Base-by-base conservation (phyloP, 2,888 invertebrate genomes). In the Bimastos eiseni region DNA sequence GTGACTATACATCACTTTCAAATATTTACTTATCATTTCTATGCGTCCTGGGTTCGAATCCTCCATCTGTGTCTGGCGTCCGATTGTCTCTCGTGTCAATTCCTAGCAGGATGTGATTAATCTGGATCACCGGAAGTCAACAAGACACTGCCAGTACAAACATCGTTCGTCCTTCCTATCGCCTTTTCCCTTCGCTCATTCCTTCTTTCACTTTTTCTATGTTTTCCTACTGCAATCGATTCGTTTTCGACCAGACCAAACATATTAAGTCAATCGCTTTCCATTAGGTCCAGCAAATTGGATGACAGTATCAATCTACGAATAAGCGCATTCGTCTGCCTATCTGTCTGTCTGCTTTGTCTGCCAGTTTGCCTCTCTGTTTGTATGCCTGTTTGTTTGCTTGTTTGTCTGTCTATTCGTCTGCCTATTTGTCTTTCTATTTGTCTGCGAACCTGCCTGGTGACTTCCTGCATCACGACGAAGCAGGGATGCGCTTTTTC, bases 281-380 rank as follows among this genome's bases (percentile, higher is more conserved):
- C 70, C 70, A 70, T 70, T 70, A 70, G 70, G 49, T 0, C 70
- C 0, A n/a, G 11, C 30, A 70, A 70, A 70, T 70, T n/a, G n/a
- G 70, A 70, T 70, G 70, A 70, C 70, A 70, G 70, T 70, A n/a
- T 70, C 70, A 70, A 70, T 70, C 70, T n/a, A 70, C 70, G n/a
- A 70, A 30, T 21, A 70, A 30, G 11, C n/a, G 30, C 70, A n/a
- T n/a, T 70, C 70, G 30, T 70, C 70, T 70, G n/a, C 70, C 13
- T 70, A n/a, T n/a, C 30, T 70, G 70, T 70, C 70, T 70, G 70
- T 17, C 13, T 70, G 70, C n/a, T 3, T 6, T 11, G 15, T 41
- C 6, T 11, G 6, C 15, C 41, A 41, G 8, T 6, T 8, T 41
- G 41, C 19, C 15, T 11, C 15, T 19, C 17, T 49, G 49, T 30